These are phyloP conservation scores for Apogon talboti DNA, from an alignment of 2,797 vertebrate species.

Conservation along the genomic window DNA sequence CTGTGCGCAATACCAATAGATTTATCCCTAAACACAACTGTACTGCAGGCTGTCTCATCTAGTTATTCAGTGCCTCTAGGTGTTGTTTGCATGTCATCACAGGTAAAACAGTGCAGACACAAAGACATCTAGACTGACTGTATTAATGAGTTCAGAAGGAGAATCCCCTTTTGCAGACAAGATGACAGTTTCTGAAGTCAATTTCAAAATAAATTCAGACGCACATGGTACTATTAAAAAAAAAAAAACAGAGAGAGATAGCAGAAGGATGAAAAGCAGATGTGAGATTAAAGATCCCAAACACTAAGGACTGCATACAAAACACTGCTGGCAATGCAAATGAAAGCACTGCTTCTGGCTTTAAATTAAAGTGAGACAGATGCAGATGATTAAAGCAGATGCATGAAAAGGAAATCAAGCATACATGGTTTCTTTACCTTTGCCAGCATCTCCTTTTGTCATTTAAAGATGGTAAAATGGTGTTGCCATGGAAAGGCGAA, in stretches of 20 bases:
- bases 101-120: not conserved
- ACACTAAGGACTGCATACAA: constrained; percentile 22
- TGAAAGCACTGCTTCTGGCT: constrained; percentile 8
- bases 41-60: too few species aligned
- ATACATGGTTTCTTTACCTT: constrained; percentile 19
- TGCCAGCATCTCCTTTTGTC: constrained; percentile 27
- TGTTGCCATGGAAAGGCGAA: not conserved
- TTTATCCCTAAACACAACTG: not conserved
- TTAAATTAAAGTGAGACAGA: constrained; percentile 25
- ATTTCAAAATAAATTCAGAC: constrained; percentile 9
- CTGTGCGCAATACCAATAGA: too few species aligned
- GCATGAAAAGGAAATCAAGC: constrained; percentile 25
- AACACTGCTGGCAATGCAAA: constrained; percentile 21
- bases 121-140: not conserved
- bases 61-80: not conserved
- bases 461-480: constrained; percentile 13
- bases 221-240: not conserved
- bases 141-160: not conserved
- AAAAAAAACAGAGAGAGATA: constrained; percentile 3
- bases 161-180: not conserved
- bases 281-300: constrained; percentile 40
- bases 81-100: not conserved
- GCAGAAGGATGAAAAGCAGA: constrained; percentile 24
- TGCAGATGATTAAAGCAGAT: constrained; percentile 39
- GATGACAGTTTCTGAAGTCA: not conserved